Evolutionary conservation across 2,888 invertebrate genomes (phyloP).

Genomic region (Dorcus parallelipipedus): DNA sequence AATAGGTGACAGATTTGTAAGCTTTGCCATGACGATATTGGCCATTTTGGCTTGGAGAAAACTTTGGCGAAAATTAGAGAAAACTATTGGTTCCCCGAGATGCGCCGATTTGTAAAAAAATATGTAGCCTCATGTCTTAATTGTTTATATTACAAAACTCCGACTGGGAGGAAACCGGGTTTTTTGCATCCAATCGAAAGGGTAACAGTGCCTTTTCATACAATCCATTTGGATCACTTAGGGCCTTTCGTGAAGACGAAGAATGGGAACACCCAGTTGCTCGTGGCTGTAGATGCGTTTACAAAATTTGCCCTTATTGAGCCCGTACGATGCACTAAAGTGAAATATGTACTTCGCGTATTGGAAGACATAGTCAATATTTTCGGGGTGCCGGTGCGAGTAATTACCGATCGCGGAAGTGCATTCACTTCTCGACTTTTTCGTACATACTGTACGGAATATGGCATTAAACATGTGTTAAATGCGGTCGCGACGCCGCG

Average conservation of each 20-base stretch:
- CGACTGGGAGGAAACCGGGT: slow-evolving; percentile 32
- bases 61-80: slow-evolving; percentile 30
- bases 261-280: slow-evolving; percentile 34
- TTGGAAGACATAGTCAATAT: too few species aligned
- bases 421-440: too few species aligned
- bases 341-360: too few species aligned
- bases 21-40: slow-evolving; percentile 39
- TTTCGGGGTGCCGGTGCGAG: too few species aligned
- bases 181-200: slow-evolving; percentile 41
- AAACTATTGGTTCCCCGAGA: slow-evolving; percentile 42
- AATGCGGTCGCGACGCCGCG: too few species aligned
- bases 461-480: too few species aligned
- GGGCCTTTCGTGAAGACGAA: slow-evolving; percentile 39
- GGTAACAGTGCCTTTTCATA: slow-evolving; percentile 39
- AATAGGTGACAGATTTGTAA: not conserved
- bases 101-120: slow-evolving; percentile 37
- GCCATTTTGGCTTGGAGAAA: slow-evolving; percentile 38
- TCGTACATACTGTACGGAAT: too few species aligned
- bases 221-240: slow-evolving; percentile 43
- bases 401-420: too few species aligned
- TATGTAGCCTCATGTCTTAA: slow-evolving; percentile 41
- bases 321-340: slow-evolving; percentile 29
- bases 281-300: slow-evolving; percentile 39
- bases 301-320: slow-evolving; percentile 39
- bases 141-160: slow-evolving; percentile 40